These are phyloP conservation scores for Hyperopisus bebe DNA, from an alignment of 2,113 vertebrate genomes.

Conservation along the genomic window DNA sequence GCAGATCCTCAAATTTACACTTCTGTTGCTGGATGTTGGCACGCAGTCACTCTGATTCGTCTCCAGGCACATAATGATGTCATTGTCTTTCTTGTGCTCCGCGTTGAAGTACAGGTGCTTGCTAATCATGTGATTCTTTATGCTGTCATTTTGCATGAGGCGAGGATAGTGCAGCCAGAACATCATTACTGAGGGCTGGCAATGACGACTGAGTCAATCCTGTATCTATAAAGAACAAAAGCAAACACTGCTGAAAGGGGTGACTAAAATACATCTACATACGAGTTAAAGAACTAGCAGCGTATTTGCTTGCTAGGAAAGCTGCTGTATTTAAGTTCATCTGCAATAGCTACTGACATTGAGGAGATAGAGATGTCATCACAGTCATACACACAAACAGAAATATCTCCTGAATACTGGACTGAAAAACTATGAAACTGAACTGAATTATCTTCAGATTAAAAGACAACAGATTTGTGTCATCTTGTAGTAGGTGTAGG, in stretches of 20 bases:
- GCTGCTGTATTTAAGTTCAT: neutral
- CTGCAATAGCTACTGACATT: neutral
- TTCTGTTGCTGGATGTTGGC: conserved; percentile 59
- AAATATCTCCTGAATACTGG: neutral
- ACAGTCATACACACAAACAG: neutral
- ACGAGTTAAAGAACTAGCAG: neutral
- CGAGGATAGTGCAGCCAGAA: neutral
- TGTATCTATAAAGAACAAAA: neutral
- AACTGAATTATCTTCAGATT: neutral
- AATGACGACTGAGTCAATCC: neutral
- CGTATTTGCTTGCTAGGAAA: neutral
- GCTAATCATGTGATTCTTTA: conserved; percentile 69
- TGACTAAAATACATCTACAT: neutral
- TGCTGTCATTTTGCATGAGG: conserved; percentile 61
- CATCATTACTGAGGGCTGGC: neutral
- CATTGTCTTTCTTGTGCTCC: conserved; percentile 65
- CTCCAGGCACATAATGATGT: conserved; percentile 62
- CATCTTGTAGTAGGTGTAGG: neutral
- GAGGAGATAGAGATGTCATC: neutral
- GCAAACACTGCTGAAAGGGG: neutral
- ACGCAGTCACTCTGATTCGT: conserved; percentile 64
- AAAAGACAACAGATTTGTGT: neutral
- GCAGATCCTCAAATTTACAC: conserved; percentile 68
- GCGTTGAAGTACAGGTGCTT: conserved; percentile 52
- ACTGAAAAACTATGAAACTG: neutral